Conservation (phyloP, 1,140 invertebrate species). For the Aphaenogaster rudis region DNA sequence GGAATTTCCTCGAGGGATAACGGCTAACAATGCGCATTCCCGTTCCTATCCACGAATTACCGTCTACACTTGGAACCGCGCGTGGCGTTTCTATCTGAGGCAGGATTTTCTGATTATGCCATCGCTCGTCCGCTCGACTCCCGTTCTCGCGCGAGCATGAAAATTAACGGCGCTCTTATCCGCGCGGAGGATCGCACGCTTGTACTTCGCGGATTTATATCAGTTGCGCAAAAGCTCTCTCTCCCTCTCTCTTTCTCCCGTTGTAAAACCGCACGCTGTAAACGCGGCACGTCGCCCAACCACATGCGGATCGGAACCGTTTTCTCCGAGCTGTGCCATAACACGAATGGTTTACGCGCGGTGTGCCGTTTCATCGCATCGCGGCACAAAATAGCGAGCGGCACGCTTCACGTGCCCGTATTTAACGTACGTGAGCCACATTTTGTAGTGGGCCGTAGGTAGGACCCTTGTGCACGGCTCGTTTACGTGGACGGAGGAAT, state of each 20-base stretch:
- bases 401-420: conserved; percentile 41
- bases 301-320: conserved; percentile 47
- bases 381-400: conserved; percentile 52
- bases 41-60: conserved; percentile 20
- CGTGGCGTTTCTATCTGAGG: conserved; percentile 7
- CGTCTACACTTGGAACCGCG: not conserved
- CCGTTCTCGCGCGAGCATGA: conserved; percentile 32
- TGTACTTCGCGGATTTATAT: conserved; percentile 58
- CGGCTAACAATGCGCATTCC: conserved; percentile 24
- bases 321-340: conserved; percentile 19
- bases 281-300: conserved; percentile 58
- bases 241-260: conserved; percentile 11
- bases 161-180: conserved; percentile 58
- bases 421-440: conserved; percentile 64
- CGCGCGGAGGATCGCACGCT: conserved; percentile 36
- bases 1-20: conserved; percentile 23
- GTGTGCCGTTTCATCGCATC: conserved; percentile 9
- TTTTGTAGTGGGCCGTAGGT: conserved; percentile 13
- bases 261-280: conserved; percentile 34
- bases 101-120: conserved; percentile 52
- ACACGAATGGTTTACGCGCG: conserved; percentile 34
- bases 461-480: not conserved
- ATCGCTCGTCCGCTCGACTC: conserved; percentile 18
- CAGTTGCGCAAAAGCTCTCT: conserved; percentile 43
- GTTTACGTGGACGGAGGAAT: conserved; percentile 25